Conservation (phyloP, 2,113 vertebrate species). For the Lynx canadensis region DNA sequence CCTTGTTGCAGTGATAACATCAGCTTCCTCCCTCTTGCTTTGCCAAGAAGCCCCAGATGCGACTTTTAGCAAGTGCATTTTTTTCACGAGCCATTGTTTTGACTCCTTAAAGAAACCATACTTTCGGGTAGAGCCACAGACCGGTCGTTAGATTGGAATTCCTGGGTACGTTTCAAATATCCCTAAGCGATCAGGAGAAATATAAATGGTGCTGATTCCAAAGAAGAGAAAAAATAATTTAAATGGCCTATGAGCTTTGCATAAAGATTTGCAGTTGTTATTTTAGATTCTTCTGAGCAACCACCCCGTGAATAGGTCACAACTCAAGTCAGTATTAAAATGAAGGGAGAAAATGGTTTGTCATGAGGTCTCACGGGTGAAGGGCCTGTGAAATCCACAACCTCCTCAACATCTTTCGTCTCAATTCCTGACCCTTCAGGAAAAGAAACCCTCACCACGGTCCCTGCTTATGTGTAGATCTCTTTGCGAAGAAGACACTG, state of each 20-base stretch:
- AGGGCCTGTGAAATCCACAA: not conserved
- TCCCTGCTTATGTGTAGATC: too few species aligned
- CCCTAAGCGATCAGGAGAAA: not conserved
- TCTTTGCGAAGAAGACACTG: not conserved
- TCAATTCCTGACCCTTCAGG: not conserved
- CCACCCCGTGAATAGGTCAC: not conserved
- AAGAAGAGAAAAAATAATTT: not conserved
- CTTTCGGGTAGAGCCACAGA: not conserved
- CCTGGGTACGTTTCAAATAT: not conserved
- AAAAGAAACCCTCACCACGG: not conserved
- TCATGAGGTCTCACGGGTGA: rapidly evolving
- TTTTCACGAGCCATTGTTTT: not conserved
- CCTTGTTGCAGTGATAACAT: not conserved
- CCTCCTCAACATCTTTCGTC: not conserved
- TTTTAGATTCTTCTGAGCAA: not conserved
- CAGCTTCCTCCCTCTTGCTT: not conserved
- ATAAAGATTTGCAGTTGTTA: not conserved
- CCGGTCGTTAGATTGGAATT: not conserved
- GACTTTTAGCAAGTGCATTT: not conserved
- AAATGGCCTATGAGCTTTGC: not conserved
- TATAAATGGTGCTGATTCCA: not conserved
- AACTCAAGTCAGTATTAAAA: not conserved
- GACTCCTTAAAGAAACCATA: not conserved
- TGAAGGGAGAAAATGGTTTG: not conserved
- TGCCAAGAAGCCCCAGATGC: not conserved